Evolutionary conservation across 2,113 vertebrate species (phyloP), one percentile per base, ranked within the genome.

Genomic region (Condylura cristata): DNA sequence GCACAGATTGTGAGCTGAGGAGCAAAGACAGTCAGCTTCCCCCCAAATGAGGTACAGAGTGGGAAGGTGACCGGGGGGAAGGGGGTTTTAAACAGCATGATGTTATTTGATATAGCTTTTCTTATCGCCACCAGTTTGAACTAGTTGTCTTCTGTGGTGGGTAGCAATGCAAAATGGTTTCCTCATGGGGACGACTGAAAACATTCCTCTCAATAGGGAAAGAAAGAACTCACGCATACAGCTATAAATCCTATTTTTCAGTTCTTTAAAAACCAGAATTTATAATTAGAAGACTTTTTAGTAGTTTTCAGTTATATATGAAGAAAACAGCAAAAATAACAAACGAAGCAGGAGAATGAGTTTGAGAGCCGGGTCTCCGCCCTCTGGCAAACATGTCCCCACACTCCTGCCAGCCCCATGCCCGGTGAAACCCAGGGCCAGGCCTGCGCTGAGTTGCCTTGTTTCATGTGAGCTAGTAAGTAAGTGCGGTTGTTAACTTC

Each of bases 381-480:
- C 80, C 32, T 95, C 81, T 51, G 12, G 66, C 92, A 89, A 89
- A 37, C 4, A 0, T 34, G 1, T 53, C 48, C 9, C 51, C 56
- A 20, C 66, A 5, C 58, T 17, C 58, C 68, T 76, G 28, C 18
- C 60, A 51, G 20, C 22, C n/a, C n/a, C 78, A 32, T 37, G 11
- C 75, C 44, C 48, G 48, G 48, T 51, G 48, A 51, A 51, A 17
- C 5, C 14, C 2, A 16, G 16, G 14, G 14, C 48, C 48, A 51
- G 48, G 2, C 48, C 14, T 16, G 17, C 48, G 17, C 1, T 51
- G 17, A 16, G 17, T 51, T 51, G 48, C 14, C 3, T 51, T 51
- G 66, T 65, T 84, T 95, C 32, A 51, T 53, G 78, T 53, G 61
- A 30, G 46, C 48, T 76, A 88, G n/a, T 39, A 96, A 81, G 51